phyloP scores from a whole-genome alignment of 2,888 invertebrate species.

The Agapostemon virescens region DNA sequence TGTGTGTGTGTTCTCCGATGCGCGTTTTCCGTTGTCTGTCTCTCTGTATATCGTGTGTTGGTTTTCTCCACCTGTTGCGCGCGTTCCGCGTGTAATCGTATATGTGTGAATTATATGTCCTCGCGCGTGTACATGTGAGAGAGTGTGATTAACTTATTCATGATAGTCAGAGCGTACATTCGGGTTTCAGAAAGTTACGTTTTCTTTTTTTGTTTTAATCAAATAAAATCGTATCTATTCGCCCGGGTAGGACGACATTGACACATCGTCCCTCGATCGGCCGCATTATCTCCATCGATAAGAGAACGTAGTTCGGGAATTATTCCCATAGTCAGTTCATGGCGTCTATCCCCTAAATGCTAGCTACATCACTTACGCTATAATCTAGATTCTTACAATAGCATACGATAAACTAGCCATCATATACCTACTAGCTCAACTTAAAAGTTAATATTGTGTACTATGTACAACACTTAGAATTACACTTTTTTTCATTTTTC shows the following conservation, averaged over 20 bases:
- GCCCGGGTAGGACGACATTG: constrained; percentile 70
- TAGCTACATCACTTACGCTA: constrained; percentile 77
- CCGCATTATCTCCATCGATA: constrained; percentile 74
- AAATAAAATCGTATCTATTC: constrained; percentile 77
- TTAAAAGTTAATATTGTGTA: constrained; percentile 79
- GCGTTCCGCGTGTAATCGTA: neutral
- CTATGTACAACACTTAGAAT: constrained; percentile 79
- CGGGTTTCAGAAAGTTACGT: constrained; percentile 49
- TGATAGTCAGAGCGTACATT: constrained; percentile 68
- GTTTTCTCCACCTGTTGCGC: neutral
- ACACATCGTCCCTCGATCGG: constrained; percentile 70
- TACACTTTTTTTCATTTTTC: constrained; percentile 65
- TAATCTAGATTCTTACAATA: constrained; percentile 64
- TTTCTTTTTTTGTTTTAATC: constrained; percentile 66
- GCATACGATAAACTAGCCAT: constrained; percentile 76
- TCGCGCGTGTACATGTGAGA: neutral
- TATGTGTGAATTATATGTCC: constrained; percentile 39
- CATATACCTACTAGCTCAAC: constrained; percentile 77
- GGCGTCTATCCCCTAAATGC: constrained; percentile 77
- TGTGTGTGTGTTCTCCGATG: constrained; percentile 29
- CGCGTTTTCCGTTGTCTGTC: constrained; percentile 40
- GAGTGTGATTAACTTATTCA: constrained; percentile 38
- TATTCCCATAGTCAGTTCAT: constrained; percentile 76
- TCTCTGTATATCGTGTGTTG: neutral
- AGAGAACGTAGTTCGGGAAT: constrained; percentile 78